These are phyloP conservation scores for Clamator glandarius DNA, from an alignment of 2,797 vertebrate species.

Conservation along the genomic window DNA sequence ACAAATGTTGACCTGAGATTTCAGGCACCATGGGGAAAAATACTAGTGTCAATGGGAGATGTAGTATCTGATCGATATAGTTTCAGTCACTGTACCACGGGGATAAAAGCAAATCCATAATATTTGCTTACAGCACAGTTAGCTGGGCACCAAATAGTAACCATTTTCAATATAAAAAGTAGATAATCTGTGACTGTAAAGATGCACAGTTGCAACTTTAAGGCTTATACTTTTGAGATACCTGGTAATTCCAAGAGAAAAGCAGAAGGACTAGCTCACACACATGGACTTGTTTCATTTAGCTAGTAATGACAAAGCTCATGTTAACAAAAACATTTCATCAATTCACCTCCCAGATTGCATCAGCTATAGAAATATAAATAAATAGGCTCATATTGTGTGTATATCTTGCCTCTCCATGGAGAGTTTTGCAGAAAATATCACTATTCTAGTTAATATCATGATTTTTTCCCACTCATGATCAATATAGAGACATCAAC, in stretches of 20 bases:
- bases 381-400: background rate
- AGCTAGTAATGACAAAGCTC: background rate
- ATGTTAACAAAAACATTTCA: background rate
- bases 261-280: background rate
- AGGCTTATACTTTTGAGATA: background rate
- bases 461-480: background rate
- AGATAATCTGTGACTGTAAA: background rate
- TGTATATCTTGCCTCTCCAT: background rate
- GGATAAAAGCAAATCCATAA: background rate
- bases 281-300: background rate
- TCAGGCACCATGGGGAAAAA: background rate
- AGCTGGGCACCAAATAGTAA: background rate
- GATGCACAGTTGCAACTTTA: background rate
- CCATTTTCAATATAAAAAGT: background rate
- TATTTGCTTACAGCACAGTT: background rate
- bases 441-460: background rate
- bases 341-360: background rate
- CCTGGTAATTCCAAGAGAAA: background rate
- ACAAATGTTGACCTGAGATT: background rate
- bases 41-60: background rate
- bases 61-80: accelerated
- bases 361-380: background rate
- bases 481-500: background rate
- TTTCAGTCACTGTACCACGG: background rate
- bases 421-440: background rate